Base-by-base conservation (phyloP, 2,113 vertebrate species). In the Montifringilla adamsi region DNA sequence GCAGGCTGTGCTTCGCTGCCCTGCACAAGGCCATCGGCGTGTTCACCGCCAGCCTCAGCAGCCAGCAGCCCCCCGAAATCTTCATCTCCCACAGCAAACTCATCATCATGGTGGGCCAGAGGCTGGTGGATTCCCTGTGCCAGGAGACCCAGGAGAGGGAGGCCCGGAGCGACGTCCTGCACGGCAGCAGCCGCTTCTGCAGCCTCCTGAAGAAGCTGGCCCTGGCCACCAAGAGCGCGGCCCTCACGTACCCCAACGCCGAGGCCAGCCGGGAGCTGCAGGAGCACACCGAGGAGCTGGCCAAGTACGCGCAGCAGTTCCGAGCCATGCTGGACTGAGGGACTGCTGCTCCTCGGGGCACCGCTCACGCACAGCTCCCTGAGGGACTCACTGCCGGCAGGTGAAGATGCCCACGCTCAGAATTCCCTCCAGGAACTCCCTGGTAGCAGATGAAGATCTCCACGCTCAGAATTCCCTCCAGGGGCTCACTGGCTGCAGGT, bases 81-180 rank as follows among this genome's bases (percentile, higher is more conserved):
- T 99, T 99, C 93, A 99, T 99, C 92, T 97, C 98, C 4, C 98
- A 99, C 90, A 99, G 99, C 95, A 99, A 99, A 72, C 97, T 99
- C 96, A 98, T 99, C 91, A 99, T 99, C 95, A 99, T 98, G 98
- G 98, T 99, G 18, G 99, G 99, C 5, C 99, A 99, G 96, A 99
- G 98, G 95, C 96, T 99, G 94, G 99, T 99, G 96, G 98, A 99
- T 96, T 96, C 97, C 0, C 97, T 99, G 72, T 99, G 98, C 95
- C 97, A 94, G 80, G 98, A 99, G 87, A 98, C 97, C 4, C 98
- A 98, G n/a, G 93, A 94, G 7, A 93, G 91, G 28, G 91, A 97
- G 1, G 63, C 84, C 9, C 95, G 98, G 23, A 98, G 98, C 0
- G 98, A 98, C 50, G 37, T 99, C 60, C 98, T 99, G 37, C 94